Evolutionary conservation across 2,888 invertebrate genomes (phyloP).

Genomic region (Pyrochroa serraticornis): DNA sequence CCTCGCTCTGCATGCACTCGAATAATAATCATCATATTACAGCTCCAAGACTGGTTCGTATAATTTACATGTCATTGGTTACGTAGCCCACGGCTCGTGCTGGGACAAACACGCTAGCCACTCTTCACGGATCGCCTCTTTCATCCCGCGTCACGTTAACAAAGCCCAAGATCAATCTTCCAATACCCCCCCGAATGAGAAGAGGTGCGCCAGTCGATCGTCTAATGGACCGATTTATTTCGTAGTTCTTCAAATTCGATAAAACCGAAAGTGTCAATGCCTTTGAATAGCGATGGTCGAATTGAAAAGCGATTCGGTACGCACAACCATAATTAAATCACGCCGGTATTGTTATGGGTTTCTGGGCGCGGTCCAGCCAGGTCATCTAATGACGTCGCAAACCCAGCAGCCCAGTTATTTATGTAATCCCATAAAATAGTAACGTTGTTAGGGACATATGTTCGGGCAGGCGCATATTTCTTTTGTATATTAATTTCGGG

Average conservation of each 20-base stretch:
- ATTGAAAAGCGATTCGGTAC: not conserved
- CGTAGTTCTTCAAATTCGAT: not conserved
- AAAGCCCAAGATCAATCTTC: not conserved
- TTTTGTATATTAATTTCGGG: conserved; percentile 3
- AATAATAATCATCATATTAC: conserved; percentile 31
- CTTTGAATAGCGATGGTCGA: not conserved
- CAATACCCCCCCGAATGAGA: too few species aligned
- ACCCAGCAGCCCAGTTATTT: not conserved
- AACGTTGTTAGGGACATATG: not conserved
- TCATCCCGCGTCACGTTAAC: not conserved
- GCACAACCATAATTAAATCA: too few species aligned
- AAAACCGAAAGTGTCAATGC: not conserved
- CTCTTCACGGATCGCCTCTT: conserved; percentile 25
- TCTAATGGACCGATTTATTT: not conserved
- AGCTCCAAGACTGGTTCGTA: conserved; percentile 29
- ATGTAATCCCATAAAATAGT: conserved; percentile 3
- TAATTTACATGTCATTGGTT: conserved; percentile 44
- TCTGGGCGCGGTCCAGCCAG: not conserved
- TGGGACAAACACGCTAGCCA: conserved; percentile 31
- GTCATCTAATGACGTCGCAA: not conserved
- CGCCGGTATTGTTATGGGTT: not conserved
- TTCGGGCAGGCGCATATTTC: not conserved
- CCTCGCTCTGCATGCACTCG: conserved; percentile 25
- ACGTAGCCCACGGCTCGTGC: conserved; percentile 44
- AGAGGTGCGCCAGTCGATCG: too few species aligned